phyloP scores from a whole-genome alignment of 2,113 vertebrate species.

The Otolemur garnettii region DNA sequence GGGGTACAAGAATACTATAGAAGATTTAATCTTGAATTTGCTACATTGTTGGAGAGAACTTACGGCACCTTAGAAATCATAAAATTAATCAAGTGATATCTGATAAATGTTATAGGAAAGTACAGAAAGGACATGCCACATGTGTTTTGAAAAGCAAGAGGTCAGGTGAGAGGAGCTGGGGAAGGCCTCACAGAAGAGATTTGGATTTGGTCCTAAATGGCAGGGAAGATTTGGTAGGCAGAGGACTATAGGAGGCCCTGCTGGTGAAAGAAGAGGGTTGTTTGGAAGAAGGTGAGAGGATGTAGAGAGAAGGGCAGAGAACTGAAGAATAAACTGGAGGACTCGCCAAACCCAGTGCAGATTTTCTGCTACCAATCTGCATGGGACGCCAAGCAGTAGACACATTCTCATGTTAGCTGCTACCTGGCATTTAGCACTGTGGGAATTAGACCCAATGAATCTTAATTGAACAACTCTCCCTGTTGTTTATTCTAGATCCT shows the following conservation, averaged over 20 bases:
- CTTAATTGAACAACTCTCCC: neutral
- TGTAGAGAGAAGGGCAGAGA: neutral
- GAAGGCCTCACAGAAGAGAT: neutral
- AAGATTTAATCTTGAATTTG: constrained; percentile 10
- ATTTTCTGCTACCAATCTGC: neutral
- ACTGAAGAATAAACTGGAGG: neutral
- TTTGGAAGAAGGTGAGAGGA: neutral
- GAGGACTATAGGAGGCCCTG: neutral
- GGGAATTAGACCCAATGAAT: neutral
- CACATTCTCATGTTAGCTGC: neutral
- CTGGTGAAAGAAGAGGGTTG: neutral
- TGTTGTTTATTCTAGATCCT: neutral
- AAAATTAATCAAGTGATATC: neutral
- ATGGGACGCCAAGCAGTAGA: neutral
- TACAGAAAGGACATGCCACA: neutral
- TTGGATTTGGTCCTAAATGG: constrained; percentile 10
- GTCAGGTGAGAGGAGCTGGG: neutral
- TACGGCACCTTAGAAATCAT: neutral
- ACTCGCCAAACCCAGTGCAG: neutral
- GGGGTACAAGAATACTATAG: neutral
- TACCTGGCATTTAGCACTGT: neutral
- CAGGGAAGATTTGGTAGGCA: neutral
- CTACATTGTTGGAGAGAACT: neutral
- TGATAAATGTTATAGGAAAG: neutral
- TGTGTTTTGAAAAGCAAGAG: neutral